These are phyloP conservation scores for Doryteuthis pealeii DNA, from an alignment of 1,140 invertebrate species.

Conservation along the genomic window DNA sequence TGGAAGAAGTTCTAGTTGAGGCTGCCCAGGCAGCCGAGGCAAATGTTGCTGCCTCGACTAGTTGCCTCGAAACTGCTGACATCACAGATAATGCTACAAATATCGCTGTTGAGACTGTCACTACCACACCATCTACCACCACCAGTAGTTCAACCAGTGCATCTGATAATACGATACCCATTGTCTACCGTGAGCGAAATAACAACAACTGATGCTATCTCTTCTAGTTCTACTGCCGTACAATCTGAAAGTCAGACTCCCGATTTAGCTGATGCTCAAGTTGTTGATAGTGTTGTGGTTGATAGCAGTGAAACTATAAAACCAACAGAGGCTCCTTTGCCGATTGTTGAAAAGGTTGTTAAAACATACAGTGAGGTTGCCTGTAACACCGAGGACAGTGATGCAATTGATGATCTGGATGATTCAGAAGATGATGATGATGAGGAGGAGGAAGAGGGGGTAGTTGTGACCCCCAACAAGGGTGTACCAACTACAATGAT, in stretches of 20 bases:
- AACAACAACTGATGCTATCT: not conserved
- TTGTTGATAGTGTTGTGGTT: no score
- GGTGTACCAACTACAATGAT: no score
- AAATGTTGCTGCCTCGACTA: not conserved
- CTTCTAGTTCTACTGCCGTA: not conserved
- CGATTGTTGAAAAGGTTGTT: not conserved
- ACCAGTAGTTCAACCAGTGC: no score
- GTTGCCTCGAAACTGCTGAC: no score
- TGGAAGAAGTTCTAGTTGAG: no score
- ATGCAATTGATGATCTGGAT: not conserved
- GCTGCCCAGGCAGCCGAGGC: no score
- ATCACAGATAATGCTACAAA: not conserved
- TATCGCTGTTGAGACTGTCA: constrained; percentile 16
- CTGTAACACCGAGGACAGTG: constrained; percentile 1
- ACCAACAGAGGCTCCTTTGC: no score
- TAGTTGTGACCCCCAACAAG: not conserved
- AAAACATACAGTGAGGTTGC: constrained; percentile 5
- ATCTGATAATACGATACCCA: no score
- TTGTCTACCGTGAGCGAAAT: not conserved
- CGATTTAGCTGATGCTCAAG: no score
- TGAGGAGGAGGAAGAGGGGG: not conserved
- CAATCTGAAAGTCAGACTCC: not conserved
- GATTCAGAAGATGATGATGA: not conserved
- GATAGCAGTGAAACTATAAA: no score
- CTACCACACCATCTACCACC: no score